Evolutionary conservation across 2,888 invertebrate genomes (phyloP).

Genomic region (Coelinius sp.): DNA sequence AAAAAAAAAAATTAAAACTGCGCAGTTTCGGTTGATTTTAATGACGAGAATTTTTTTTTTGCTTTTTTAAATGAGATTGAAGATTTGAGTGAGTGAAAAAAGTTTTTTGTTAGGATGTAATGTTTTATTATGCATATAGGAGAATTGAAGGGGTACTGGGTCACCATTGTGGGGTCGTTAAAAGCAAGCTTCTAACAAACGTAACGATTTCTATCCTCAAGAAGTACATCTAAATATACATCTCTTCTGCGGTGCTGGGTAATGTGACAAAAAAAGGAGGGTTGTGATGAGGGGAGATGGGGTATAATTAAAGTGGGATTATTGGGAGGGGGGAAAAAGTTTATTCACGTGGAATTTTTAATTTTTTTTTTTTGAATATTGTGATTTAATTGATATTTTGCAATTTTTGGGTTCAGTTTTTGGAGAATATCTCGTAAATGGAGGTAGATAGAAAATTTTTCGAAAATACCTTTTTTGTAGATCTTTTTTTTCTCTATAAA

Average conservation of each 20-base stretch:
- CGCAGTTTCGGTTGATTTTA: neutral
- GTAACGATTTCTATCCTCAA: slow-evolving; percentile 18
- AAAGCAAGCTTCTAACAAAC: neutral
- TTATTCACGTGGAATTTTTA: too few relatives aligned
- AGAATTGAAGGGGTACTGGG: neutral
- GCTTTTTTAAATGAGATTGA: too few relatives aligned
- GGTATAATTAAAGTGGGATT: too few relatives aligned
- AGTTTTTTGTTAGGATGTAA: neutral
- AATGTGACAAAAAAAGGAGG: neutral
- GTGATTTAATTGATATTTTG: too few relatives aligned
- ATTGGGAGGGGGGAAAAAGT: too few relatives aligned
- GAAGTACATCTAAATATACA: slow-evolving; percentile 14
- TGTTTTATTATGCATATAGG: neutral
- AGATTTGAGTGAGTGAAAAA: neutral
- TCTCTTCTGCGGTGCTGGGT: neutral
- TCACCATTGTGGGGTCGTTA: slow-evolving; percentile 13
- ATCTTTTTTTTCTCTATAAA: too few relatives aligned
- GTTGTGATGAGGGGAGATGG: too few relatives aligned
- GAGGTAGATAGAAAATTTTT: too few relatives aligned
- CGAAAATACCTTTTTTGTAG: too few relatives aligned
- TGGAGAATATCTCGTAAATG: too few relatives aligned
- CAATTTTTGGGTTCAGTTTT: too few relatives aligned
- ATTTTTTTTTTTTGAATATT: too few relatives aligned
- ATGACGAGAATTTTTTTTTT: neutral
- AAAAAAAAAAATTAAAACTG: neutral